Evolutionary conservation across 2,888 invertebrate genomes (phyloP).

Genomic region (Autographa pulchrina): DNA sequence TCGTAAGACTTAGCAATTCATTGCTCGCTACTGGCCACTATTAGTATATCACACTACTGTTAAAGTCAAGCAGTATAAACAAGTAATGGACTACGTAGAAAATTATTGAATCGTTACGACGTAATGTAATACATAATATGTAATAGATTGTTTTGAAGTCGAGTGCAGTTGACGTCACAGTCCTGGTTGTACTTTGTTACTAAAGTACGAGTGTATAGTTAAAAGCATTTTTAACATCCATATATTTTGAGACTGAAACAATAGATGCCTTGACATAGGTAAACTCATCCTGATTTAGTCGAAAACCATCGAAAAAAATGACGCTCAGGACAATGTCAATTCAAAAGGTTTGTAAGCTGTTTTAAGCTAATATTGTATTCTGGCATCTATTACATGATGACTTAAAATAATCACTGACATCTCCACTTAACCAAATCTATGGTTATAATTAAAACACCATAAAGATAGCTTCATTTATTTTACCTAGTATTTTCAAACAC

Average conservation of each 20-base stretch:
- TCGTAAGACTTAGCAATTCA: neutral
- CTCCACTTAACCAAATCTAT: neutral
- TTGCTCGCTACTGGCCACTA: neutral
- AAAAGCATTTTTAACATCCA: no score
- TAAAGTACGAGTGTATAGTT: neutral
- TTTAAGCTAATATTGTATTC: neutral
- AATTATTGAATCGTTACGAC: neutral
- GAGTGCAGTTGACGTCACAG: neutral
- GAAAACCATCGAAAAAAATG: no score
- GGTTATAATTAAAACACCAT: no score
- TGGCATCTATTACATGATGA: neutral
- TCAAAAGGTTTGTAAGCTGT: neutral
- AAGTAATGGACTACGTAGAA: neutral
- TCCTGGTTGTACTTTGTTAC: neutral
- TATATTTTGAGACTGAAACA: no score
- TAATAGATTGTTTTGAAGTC: neutral
- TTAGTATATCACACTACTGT: neutral
- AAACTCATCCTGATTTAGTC: no score
- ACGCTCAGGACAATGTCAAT: neutral
- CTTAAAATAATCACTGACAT: neutral
- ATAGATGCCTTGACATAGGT: no score
- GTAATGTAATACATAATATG: constrained; percentile 1
- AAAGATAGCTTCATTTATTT: neutral
- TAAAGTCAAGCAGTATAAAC: neutral
- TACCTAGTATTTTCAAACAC: neutral